Base-by-base conservation (phyloP, 1,140 invertebrate genomes). In the Panagrolaimus sp. region DNA sequence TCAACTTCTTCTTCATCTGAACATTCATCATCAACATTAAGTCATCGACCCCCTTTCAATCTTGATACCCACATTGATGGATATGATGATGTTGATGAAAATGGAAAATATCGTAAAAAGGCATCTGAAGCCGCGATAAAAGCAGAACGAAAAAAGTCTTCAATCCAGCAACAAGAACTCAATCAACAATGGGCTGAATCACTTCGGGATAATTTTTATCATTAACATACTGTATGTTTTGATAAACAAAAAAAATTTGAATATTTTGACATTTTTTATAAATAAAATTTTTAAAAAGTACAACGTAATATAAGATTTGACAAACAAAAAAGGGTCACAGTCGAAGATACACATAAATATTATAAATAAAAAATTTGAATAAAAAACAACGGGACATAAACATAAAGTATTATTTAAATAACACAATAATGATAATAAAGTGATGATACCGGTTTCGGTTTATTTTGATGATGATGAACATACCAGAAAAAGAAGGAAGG, bases 1-100 rank as follows among this genome's bases (percentile, higher is more conserved):
- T 26, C 47, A 17, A 21, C 17, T 1, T n/a, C 14, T 12, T 68
- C 32, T 4, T 38, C 32, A 38, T 38, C 32, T 4, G 32, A 38
- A 38, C 2, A 7, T 7, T 38, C 32, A 38, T 26, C n/a, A n/a
- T n/a, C n/a, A n/a, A n/a, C 32, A 67, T 7, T 65, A 5, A 68
- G 62, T 0, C 24, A 70, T 15, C 28, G 45, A 48, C 68, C 68
- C n/a, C 65, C 68, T 5, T 70, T 70, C 65, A 70, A 70, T 28
- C 45, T 70, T 17, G 68, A 70, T 38, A 64, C 68, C 24, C 21
- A 26, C 5, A 67, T 70, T 43, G 62, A 68, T 9, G 71, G 67
- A n/a, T 26, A 67, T 17, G 68, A 70, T 38, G 67, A 64, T 38
- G 46, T 48, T 63, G 24, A 63, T n/a, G n/a, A 63, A 63, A 63